Evolutionary conservation across 2,113 vertebrate genomes (phyloP).

Genomic region (Rostratula benghalensis): DNA sequence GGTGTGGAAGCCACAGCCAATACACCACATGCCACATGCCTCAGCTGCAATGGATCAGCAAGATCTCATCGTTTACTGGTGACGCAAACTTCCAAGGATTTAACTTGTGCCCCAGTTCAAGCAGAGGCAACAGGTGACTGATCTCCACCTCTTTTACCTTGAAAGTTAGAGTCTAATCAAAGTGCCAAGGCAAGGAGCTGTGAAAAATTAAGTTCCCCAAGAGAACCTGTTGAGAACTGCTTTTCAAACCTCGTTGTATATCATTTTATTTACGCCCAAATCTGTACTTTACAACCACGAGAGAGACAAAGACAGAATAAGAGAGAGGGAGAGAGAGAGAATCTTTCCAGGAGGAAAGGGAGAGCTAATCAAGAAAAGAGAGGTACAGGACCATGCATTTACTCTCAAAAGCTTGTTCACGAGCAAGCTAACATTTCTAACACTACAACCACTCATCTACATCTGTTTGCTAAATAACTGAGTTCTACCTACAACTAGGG

Average conservation of each 20-base stretch:
- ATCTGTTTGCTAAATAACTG: slow-evolving; percentile 78
- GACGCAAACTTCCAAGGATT: not conserved
- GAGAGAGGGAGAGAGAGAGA: slow-evolving; percentile 43
- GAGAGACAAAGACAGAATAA: slow-evolving; percentile 65
- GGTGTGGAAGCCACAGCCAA: not conserved
- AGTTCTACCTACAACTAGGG: slow-evolving; percentile 82
- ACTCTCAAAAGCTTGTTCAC: slow-evolving; percentile 82
- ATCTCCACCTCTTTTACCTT: not conserved
- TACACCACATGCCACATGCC: not conserved
- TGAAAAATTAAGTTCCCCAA: not conserved
- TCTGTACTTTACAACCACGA: slow-evolving; percentile 73
- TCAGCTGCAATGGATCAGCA: not conserved
- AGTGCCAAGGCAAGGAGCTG: slow-evolving; percentile 28
- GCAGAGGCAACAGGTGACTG: not conserved
- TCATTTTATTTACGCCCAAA: slow-evolving; percentile 58
- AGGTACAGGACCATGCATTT: slow-evolving; percentile 83
- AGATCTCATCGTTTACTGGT: not conserved
- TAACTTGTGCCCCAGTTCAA: not conserved
- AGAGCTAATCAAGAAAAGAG: slow-evolving; percentile 74
- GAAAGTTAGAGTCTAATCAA: not conserved
- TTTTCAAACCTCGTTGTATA: slow-evolving; percentile 53
- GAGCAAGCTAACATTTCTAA: slow-evolving; percentile 82
- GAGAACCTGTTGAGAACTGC: slow-evolving; percentile 63
- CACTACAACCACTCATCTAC: slow-evolving; percentile 82
- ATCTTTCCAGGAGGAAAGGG: slow-evolving; percentile 73